A percentile compares a stretch with the other conserved stretches of the same genome.
Conservation (phyloP, 2,888 invertebrate species). For the Dermolepida albohirtum region DNA sequence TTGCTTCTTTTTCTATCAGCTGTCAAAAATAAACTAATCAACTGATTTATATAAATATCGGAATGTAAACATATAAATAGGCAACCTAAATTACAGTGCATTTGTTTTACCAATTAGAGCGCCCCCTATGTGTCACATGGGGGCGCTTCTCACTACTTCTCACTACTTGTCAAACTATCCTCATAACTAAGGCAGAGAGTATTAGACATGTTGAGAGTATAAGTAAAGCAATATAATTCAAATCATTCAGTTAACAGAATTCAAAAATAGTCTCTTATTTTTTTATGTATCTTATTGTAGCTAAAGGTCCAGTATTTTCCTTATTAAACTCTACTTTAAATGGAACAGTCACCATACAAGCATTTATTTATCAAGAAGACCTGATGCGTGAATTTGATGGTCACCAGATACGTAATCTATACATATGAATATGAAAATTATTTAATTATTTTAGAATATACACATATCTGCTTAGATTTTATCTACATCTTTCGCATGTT, state of each 20-base stretch:
- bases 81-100: too few species aligned
- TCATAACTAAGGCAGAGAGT: constrained; percentile 76
- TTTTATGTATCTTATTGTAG: constrained; percentile 64
- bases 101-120: too few species aligned
- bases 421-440: neutral
- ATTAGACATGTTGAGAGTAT: constrained; percentile 77
- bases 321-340: constrained; percentile 83
- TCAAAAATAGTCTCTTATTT: too few species aligned
- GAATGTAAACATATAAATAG: too few species aligned
- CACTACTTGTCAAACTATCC: too few species aligned
- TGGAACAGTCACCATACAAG: constrained; percentile 84
- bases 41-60: too few species aligned
- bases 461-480: constrained; percentile 76
- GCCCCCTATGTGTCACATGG: too few species aligned
- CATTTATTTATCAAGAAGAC: constrained; percentile 76
- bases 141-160: too few species aligned
- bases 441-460: constrained; percentile 65
- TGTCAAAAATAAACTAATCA: too few species aligned
- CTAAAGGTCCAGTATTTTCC: constrained; percentile 85
- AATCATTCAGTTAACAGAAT: too few species aligned
- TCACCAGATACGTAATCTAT: constrained; percentile 64
- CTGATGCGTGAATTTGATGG: constrained; percentile 69
- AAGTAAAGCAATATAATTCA: constrained; percentile 63
- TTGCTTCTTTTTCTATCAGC: too few species aligned
- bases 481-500: constrained; percentile 71